phyloP scores from a whole-genome alignment of 2,113 vertebrate genomes.

The Chlorodrepanis virens region DNA sequence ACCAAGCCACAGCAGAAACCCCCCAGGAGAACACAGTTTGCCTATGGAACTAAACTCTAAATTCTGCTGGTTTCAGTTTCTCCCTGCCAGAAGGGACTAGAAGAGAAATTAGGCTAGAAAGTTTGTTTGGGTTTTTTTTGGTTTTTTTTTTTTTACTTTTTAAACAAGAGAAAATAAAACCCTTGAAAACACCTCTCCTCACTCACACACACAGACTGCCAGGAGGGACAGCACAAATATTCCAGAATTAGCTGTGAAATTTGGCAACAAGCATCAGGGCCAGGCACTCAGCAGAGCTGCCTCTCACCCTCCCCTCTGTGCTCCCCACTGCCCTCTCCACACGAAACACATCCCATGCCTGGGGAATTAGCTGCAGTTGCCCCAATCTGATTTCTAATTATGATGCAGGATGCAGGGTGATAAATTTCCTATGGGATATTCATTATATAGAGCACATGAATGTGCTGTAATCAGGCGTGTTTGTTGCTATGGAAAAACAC shows the following conservation, averaged over 20 bases:
- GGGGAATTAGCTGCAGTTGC: slow-evolving; percentile 37
- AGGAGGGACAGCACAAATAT: background rate
- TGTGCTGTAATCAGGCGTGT: slow-evolving; percentile 70
- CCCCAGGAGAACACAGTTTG: background rate
- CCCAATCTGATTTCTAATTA: slow-evolving; percentile 62
- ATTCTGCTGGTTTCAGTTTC: background rate
- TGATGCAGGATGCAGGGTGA: slow-evolving; percentile 39
- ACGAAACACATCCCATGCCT: background rate
- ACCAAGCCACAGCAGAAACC: background rate
- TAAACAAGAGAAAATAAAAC: background rate
- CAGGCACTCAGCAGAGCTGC: background rate
- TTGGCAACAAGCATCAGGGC: background rate
- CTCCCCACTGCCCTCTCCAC: background rate
- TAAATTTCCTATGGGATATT: slow-evolving; percentile 67
- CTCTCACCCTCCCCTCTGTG: background rate
- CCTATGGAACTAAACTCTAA: background rate
- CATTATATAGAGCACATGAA: slow-evolving; percentile 65
- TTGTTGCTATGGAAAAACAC: slow-evolving; percentile 70
- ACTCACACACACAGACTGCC: background rate
- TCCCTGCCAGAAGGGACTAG: background rate
- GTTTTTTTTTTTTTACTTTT: background rate
- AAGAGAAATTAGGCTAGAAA: background rate
- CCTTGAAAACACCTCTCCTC: background rate
- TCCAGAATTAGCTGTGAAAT: background rate
- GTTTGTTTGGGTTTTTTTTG: background rate